These are phyloP conservation scores for Nanger granti DNA, from an alignment of 2,113 vertebrate species.

Conservation along the genomic window DNA sequence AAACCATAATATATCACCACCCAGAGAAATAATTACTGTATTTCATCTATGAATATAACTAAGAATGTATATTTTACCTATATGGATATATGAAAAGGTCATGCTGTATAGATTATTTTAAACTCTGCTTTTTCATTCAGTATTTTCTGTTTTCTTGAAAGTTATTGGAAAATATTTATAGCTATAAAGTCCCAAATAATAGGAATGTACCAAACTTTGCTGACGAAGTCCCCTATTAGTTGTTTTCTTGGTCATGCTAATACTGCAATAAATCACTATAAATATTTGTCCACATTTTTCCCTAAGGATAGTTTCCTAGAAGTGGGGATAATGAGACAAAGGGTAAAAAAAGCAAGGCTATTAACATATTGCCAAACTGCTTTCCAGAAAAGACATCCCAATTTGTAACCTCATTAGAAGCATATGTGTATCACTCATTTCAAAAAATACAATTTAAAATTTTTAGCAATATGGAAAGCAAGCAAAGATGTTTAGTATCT, in stretches of 20 bases:
- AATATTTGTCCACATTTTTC: slow-evolving; percentile 33
- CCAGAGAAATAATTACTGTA: neutral
- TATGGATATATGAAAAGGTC: neutral
- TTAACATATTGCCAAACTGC: slow-evolving; percentile 5
- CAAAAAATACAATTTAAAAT: neutral
- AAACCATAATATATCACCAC: neutral
- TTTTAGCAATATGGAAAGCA: neutral
- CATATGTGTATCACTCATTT: neutral
- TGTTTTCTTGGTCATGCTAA: neutral
- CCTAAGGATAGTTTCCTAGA: slow-evolving; percentile 49
- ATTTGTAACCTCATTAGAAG: neutral
- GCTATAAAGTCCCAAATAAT: neutral
- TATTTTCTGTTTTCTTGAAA: neutral
- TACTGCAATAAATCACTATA: neutral
- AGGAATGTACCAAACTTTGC: neutral
- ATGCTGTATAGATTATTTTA: neutral
- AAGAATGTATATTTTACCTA: neutral
- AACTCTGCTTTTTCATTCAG: neutral
- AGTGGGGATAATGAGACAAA: slow-evolving; percentile 37
- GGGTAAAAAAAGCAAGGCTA: slow-evolving; percentile 31
- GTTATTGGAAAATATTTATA: neutral
- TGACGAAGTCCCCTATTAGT: neutral
- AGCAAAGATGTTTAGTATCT: neutral
- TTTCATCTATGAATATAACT: neutral
- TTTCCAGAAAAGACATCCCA: slow-evolving; percentile 29